Conservation (phyloP, 2,888 invertebrate genomes). For the Eupelmus urozonus region DNA sequence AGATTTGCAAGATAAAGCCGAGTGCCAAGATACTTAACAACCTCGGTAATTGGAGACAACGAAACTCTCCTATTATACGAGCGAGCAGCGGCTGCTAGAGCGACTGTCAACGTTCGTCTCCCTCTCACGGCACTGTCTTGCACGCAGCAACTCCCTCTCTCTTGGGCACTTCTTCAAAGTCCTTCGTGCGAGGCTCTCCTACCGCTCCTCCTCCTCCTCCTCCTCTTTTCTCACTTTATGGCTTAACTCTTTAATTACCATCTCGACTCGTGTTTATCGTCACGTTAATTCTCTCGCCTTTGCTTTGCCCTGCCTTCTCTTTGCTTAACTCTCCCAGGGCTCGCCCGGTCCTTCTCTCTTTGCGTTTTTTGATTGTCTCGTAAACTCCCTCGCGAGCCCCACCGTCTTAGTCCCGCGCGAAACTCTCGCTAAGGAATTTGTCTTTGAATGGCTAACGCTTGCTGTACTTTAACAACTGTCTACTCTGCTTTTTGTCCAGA, state of each 20-base stretch:
- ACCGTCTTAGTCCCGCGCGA: background rate
- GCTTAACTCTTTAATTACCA: slow-evolving; percentile 72
- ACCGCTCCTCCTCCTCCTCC: too few relatives aligned
- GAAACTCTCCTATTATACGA: slow-evolving; percentile 68
- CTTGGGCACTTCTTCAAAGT: slow-evolving; percentile 10
- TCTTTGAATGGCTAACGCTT: slow-evolving; percentile 63
- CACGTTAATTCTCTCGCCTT: slow-evolving; percentile 66
- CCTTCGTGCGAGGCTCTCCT: slow-evolving; percentile 19
- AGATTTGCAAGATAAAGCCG: slow-evolving; percentile 53
- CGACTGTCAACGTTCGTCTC: slow-evolving; percentile 63
- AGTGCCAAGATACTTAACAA: slow-evolving; percentile 64
- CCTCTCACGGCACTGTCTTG: background rate
- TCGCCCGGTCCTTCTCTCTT: slow-evolving; percentile 11
- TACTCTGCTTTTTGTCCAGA: too few relatives aligned
- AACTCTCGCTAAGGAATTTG: slow-evolving; percentile 45
- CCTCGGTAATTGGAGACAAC: slow-evolving; percentile 69
- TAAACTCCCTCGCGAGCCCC: slow-evolving; percentile 19
- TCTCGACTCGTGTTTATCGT: slow-evolving; percentile 64
- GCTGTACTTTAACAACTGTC: background rate
- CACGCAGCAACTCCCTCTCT: background rate
- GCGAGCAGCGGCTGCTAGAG: slow-evolving; percentile 58
- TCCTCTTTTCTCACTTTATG: slow-evolving; percentile 67
- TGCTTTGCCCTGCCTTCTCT: slow-evolving; percentile 49
- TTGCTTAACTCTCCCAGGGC: slow-evolving; percentile 16
- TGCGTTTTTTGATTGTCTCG: slow-evolving; percentile 57